Percentiles rank a stretch among this genome's conserved stretches.
These are phyloP conservation scores for Rhyacophila brunnea DNA, from an alignment of 1,140 invertebrate genomes.

Conservation along the genomic window DNA sequence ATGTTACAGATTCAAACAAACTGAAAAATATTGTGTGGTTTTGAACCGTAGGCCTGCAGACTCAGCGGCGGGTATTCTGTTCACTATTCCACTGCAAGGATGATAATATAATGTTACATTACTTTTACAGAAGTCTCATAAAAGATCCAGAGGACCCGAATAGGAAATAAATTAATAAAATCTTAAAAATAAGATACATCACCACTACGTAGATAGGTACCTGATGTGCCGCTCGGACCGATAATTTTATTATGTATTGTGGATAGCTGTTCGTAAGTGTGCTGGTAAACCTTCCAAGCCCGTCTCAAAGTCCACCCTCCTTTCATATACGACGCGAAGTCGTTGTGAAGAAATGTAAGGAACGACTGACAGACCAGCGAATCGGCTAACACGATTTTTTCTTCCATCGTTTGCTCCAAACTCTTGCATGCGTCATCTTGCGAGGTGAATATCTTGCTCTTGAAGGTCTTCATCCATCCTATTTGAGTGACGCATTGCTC, in stretches of 20 bases:
- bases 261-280: constrained; percentile 62
- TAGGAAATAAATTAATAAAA: too few relatives aligned
- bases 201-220: too few relatives aligned
- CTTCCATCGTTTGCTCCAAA: constrained; percentile 56
- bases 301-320: constrained; percentile 71
- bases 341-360: constrained; percentile 65
- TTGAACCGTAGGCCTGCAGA: too few relatives aligned
- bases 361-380: constrained; percentile 59
- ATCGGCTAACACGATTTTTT: constrained; percentile 69
- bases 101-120: too few relatives aligned
- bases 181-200: too few relatives aligned
- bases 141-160: too few relatives aligned
- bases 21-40: too few relatives aligned
- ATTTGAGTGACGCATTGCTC: constrained; percentile 58
- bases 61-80: too few relatives aligned
- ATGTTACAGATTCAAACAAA: too few relatives aligned
- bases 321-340: constrained; percentile 67
- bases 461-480: constrained; percentile 60
- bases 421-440: constrained; percentile 37
- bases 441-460: constrained; percentile 52
- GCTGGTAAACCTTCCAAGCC: constrained; percentile 74
- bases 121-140: too few relatives aligned
- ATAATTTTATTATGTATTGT: constrained; percentile 48
- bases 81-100: too few relatives aligned
- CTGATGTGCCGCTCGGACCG: too few relatives aligned